Conservation (phyloP, 2,888 invertebrate species). For the Rhogogaster chlorosoma region DNA sequence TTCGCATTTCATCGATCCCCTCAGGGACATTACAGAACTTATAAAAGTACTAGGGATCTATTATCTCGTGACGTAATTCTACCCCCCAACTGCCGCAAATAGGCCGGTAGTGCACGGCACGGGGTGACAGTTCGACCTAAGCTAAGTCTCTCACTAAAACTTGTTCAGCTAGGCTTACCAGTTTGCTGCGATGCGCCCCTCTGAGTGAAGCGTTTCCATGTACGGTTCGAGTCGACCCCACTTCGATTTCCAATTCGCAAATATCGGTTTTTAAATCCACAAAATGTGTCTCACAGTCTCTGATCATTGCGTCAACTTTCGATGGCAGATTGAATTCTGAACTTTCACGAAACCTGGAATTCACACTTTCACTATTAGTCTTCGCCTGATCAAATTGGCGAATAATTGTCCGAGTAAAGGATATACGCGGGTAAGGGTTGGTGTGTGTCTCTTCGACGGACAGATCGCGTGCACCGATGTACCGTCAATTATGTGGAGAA, state of each 20-base stretch:
- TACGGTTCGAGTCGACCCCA: background rate
- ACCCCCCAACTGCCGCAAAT: conserved; percentile 54
- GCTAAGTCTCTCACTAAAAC: conserved; percentile 15
- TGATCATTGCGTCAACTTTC: background rate
- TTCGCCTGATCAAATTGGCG: background rate
- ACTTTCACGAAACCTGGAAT: background rate
- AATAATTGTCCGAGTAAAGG: background rate
- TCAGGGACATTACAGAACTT: conserved; percentile 35
- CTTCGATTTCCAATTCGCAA: background rate
- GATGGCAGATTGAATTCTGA: background rate
- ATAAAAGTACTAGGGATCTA: conserved; percentile 57
- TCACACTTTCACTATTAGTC: background rate
- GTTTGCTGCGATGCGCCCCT: background rate
- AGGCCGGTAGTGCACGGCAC: conserved; percentile 62
- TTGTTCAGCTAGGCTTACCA: conserved; percentile 18
- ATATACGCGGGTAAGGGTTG: background rate
- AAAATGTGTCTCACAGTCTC: background rate
- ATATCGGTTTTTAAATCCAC: background rate
- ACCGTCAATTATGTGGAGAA: background rate
- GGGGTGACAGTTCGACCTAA: conserved; percentile 62
- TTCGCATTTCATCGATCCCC: conserved; percentile 42
- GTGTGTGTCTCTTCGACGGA: background rate
- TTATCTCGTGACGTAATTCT: conserved; percentile 62
- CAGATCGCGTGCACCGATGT: conserved; percentile 8
- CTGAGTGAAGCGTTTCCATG: background rate